phyloP scores from a whole-genome alignment of 1,140 invertebrate species.

The Platyscapa corneri region DNA sequence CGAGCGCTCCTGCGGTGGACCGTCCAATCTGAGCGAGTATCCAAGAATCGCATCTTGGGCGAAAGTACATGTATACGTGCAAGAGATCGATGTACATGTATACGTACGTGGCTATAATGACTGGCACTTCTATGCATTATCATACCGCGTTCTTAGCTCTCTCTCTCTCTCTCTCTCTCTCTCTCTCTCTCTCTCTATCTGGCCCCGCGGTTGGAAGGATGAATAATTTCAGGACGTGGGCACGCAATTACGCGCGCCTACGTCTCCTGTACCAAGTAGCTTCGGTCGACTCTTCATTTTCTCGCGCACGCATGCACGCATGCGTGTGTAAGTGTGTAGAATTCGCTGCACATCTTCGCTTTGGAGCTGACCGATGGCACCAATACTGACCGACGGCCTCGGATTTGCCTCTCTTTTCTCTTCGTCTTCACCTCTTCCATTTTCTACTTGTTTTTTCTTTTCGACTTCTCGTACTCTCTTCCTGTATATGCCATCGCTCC shows the following conservation, averaged over 20 bases:
- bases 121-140: slow-evolving; percentile 72
- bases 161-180: too few species aligned
- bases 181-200: too few species aligned
- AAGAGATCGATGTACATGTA: background rate
- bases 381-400: slow-evolving; percentile 11
- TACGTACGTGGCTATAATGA: slow-evolving; percentile 60
- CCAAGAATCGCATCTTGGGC: background rate
- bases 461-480: background rate
- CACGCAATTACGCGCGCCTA: slow-evolving; percentile 69
- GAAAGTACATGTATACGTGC: background rate
- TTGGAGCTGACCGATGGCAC: background rate
- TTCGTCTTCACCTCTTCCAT: too few species aligned
- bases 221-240: slow-evolving; percentile 70
- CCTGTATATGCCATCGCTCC: slow-evolving; percentile 44
- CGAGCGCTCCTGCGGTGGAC: background rate
- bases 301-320: background rate
- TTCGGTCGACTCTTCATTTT: background rate
- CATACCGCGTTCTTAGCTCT: slow-evolving; percentile 61
- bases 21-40: background rate
- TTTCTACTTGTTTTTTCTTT: background rate
- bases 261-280: slow-evolving; percentile 71
- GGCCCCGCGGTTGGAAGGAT: slow-evolving; percentile 63
- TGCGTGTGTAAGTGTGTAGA: background rate
- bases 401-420: background rate
- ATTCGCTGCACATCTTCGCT: background rate